Evolutionary conservation across 2,797 vertebrate genomes (phyloP).

Genomic region (Acanthurus tractus): DNA sequence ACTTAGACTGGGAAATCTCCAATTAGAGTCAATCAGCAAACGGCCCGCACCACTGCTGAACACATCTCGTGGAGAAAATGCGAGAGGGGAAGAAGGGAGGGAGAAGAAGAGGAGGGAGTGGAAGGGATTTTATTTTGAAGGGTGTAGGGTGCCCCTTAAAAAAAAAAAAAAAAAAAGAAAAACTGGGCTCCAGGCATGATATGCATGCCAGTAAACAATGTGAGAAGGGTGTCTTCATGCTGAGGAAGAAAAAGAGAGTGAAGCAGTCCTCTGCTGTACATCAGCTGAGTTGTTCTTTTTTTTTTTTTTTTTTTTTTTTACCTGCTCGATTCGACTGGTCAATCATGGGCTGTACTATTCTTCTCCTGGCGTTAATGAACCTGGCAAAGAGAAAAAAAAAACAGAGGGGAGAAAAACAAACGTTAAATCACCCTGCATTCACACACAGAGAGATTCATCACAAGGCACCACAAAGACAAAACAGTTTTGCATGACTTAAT

Average conservation of each 20-base stretch:
- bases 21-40: constrained; percentile 97
- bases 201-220: constrained; percentile 60
- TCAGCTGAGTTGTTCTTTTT: constrained; percentile 23
- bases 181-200: constrained; percentile 58
- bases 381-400: constrained; percentile 87
- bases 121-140: too few relatives aligned
- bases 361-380: constrained; percentile 99
- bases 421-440: constrained; percentile 81
- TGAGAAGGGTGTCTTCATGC: constrained; percentile 55
- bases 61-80: constrained; percentile 74
- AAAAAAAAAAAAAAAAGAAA: constrained; percentile 33
- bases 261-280: constrained; percentile 27
- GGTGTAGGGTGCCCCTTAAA: constrained; percentile 28
- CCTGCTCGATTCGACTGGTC: constrained; percentile 99
- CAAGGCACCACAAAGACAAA: constrained; percentile 79
- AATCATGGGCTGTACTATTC: constrained; percentile 99
- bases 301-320: constrained; percentile 84
- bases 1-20: constrained; percentile 95
- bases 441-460: constrained; percentile 79
- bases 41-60: constrained; percentile 86
- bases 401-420: constrained; percentile 77
- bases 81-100: constrained; percentile 48
- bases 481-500: constrained; percentile 84
- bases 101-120: constrained; percentile 37
- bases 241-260: constrained; percentile 27